These are phyloP conservation scores for Halichondria panicea DNA, from an alignment of 37 sponge, comb jelly and placozoan genomes.

Conservation along the genomic window DNA sequence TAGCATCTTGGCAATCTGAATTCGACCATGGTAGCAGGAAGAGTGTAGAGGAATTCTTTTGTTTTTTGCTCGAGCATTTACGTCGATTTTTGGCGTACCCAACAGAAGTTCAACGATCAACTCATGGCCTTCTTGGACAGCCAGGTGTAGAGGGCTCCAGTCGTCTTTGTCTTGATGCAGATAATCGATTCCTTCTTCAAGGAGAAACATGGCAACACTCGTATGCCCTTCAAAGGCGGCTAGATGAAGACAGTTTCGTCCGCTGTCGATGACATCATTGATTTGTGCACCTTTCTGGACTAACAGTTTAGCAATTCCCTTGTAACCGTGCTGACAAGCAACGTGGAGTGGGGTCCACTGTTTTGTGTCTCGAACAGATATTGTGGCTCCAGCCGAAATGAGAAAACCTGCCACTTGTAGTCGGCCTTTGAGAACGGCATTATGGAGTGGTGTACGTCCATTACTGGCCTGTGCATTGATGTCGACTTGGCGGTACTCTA, in stretches of 20 bases:
- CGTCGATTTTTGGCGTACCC: constrained; percentile 9
- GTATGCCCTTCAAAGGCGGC: constrained; percentile 80
- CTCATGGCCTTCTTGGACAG: constrained; percentile 77
- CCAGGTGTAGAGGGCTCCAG: constrained; percentile 82
- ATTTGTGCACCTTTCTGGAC: constrained; percentile 38
- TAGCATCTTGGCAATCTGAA: constrained; percentile 49
- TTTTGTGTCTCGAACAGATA: constrained; percentile 49
- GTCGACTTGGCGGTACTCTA: not conserved
- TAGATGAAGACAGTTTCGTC: constrained; percentile 70
- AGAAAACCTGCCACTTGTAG: constrained; percentile 26
- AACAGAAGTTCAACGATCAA: constrained; percentile 53
- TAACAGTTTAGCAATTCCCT: constrained; percentile 47
- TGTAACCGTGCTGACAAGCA: constrained; percentile 75
- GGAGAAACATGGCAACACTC: constrained; percentile 49
- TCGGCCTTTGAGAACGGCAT: constrained; percentile 73
- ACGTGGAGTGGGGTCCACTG: constrained; percentile 80
- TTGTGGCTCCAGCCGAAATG: constrained; percentile 42
- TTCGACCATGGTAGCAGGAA: constrained; percentile 60
- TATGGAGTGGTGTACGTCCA: constrained; percentile 82
- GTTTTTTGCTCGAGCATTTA: constrained; percentile 69
- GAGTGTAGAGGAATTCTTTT: constrained; percentile 78
- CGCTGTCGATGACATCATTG: constrained; percentile 64
- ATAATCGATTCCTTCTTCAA: constrained; percentile 45
- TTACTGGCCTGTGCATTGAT: constrained; percentile 61
- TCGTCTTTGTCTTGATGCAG: constrained; percentile 72